Evolutionary conservation across 1,140 invertebrate genomes (phyloP).

Genomic region (Orius insidiosus): DNA sequence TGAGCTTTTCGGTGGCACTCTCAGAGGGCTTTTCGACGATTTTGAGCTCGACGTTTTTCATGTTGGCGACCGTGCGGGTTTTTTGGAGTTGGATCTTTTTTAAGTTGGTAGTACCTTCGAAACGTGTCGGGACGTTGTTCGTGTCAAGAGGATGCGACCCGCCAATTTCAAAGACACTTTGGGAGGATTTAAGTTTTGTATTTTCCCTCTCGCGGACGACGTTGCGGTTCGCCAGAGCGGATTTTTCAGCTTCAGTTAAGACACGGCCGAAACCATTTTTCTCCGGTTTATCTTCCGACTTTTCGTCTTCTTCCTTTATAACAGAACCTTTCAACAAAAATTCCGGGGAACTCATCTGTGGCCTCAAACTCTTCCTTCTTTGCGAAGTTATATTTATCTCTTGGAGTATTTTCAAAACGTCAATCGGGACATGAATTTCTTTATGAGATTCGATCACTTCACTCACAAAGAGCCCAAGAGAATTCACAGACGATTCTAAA

Average conservation of each 20-base stretch:
- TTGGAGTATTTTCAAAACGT: slow-evolving; percentile 41
- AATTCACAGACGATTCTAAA: slow-evolving; percentile 40
- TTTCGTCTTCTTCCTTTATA: not conserved
- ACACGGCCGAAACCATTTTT: slow-evolving; percentile 4
- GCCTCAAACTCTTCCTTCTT: slow-evolving; percentile 25
- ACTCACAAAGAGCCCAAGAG: slow-evolving; percentile 40
- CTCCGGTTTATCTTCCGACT: not conserved
- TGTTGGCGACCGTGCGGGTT: not conserved
- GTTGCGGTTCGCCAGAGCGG: slow-evolving; percentile 1
- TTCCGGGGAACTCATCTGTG: slow-evolving; percentile 30
- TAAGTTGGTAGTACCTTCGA: slow-evolving; percentile 8
- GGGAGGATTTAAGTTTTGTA: slow-evolving; percentile 2
- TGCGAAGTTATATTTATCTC: slow-evolving; percentile 31
- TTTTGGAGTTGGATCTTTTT: slow-evolving; percentile 6
- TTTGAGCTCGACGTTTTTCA: slow-evolving; percentile 14
- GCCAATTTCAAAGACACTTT: slow-evolving; percentile 8
- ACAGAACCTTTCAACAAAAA: slow-evolving; percentile 31
- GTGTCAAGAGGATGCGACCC: slow-evolving; percentile 8
- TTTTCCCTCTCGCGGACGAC: not conserved
- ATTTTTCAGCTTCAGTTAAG: slow-evolving; percentile 9
- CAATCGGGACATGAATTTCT: slow-evolving; percentile 43
- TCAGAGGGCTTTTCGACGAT: slow-evolving; percentile 14
- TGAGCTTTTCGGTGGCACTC: slow-evolving; percentile 8
- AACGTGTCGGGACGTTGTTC: slow-evolving; percentile 5
- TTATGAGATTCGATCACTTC: slow-evolving; percentile 35